phyloP scores from a whole-genome alignment of 2,797 vertebrate species.

The Enteromius viviparus region DNA sequence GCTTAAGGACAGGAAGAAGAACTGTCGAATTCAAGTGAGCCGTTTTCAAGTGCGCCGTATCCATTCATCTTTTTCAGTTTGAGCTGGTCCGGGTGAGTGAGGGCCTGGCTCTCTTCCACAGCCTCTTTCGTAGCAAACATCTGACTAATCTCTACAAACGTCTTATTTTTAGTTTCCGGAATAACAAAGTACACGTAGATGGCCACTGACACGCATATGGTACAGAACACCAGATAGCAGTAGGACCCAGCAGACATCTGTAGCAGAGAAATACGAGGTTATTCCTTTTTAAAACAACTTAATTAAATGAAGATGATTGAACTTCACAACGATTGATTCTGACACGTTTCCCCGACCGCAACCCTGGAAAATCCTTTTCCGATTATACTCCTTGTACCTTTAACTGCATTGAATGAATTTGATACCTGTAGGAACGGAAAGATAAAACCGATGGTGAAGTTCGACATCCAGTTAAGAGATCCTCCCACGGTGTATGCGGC shows the following conservation, averaged over 20 bases:
- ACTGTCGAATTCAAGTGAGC: conserved; percentile 79
- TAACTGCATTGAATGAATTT: not conserved
- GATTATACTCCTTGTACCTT: not conserved
- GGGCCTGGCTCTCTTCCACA: conserved; percentile 68
- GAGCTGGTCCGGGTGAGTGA: conserved; percentile 72
- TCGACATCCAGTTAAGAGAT: conserved; percentile 90
- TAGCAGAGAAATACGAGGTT: conserved; percentile 8
- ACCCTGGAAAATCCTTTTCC: not conserved
- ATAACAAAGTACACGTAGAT: conserved; percentile 82
- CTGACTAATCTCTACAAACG: conserved; percentile 89
- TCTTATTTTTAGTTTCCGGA: conserved; percentile 92
- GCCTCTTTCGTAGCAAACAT: conserved; percentile 78
- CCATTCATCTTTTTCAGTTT: conserved; percentile 81
- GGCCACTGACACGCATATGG: conserved; percentile 81
- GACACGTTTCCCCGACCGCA: not conserved
- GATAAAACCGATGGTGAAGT: conserved; percentile 88
- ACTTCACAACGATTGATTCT: conserved; percentile 21
- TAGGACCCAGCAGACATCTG: conserved; percentile 87
- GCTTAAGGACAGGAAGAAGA: conserved; percentile 71
- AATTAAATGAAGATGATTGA: conserved; percentile 35
- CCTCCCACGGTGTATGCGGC: conserved; percentile 88
- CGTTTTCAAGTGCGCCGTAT: conserved; percentile 82
- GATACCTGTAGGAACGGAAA: conserved; percentile 91
- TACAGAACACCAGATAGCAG: conserved; percentile 88
- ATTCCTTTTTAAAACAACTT: conserved; percentile 29